Percentiles rank a stretch among this genome's conserved stretches.
Conservation (phyloP, 2,113 vertebrate species). For the Coracopsis vasa region DNA sequence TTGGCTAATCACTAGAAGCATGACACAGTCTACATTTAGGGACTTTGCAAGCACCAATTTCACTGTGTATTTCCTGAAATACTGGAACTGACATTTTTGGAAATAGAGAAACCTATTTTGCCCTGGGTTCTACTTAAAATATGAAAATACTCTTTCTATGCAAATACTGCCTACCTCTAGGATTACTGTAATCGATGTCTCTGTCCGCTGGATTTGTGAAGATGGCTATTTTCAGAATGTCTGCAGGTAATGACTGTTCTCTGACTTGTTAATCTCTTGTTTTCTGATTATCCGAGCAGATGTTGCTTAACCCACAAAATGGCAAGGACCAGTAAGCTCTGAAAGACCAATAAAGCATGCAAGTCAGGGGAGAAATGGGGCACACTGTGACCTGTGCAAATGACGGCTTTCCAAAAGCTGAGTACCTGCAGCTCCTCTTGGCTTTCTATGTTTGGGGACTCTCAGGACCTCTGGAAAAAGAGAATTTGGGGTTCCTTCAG, state of each 20-base stretch:
- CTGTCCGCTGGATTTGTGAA: not conserved
- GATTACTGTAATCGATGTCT: not conserved
- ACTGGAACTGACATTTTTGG: not conserved
- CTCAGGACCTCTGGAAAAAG: not conserved
- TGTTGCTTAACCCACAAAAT: not conserved
- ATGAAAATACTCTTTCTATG: not conserved
- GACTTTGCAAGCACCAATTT: not conserved
- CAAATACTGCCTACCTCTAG: not conserved
- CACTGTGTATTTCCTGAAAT: not conserved
- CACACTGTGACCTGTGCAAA: not conserved
- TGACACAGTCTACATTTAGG: not conserved
- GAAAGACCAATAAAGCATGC: not conserved
- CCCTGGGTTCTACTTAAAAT: not conserved
- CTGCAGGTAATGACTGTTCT: slow-evolving; percentile 34
- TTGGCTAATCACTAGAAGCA: not conserved
- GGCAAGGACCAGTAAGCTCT: not conserved
- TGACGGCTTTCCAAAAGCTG: not conserved
- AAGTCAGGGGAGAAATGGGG: not conserved
- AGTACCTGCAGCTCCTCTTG: not conserved
- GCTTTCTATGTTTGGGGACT: not conserved
- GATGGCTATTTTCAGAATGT: slow-evolving; percentile 32
- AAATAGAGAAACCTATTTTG: not conserved
- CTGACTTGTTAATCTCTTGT: slow-evolving; percentile 29
- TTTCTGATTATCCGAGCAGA: not conserved
- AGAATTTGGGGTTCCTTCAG: not conserved